Evolutionary conservation across 2,797 vertebrate genomes (phyloP).

Genomic region (Champsocephalus gunnari): DNA sequence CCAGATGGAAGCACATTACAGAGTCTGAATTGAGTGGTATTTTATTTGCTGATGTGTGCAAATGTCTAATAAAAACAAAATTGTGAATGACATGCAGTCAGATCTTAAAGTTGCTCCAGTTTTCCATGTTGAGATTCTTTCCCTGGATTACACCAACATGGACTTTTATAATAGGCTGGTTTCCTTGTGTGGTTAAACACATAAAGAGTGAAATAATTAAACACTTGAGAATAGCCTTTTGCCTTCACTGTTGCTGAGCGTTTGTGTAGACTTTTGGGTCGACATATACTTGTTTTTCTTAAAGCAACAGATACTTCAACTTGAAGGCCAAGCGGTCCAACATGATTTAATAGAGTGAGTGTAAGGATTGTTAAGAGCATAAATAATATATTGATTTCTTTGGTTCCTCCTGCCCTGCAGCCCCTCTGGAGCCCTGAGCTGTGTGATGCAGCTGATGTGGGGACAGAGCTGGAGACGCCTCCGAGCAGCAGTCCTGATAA

Average conservation of each 20-base stretch:
- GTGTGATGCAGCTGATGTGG: constrained; percentile 75
- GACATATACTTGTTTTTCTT: constrained; percentile 22
- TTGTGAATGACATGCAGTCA: constrained; percentile 54
- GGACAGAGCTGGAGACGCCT: constrained; percentile 80
- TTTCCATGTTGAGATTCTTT: constrained; percentile 37
- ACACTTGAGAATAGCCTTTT: constrained; percentile 52
- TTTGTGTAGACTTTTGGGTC: constrained; percentile 37
- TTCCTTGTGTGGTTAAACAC: constrained; percentile 35
- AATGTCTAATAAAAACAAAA: constrained; percentile 56
- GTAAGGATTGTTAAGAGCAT: constrained; percentile 64
- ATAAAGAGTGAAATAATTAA: constrained; percentile 57
- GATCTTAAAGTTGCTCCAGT: constrained; percentile 44
- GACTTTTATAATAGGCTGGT: constrained; percentile 33
- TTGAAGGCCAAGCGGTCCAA: constrained; percentile 27
- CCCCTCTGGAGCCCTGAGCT: constrained; percentile 91
- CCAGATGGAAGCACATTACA: constrained; percentile 79
- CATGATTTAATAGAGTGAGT: constrained; percentile 41
- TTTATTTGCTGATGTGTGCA: constrained; percentile 73
- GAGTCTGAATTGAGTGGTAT: constrained; percentile 64
- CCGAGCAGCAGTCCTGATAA: constrained; percentile 82
- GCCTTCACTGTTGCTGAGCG: constrained; percentile 17
- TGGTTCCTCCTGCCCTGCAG: constrained; percentile 84
- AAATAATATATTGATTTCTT: constrained; percentile 73
- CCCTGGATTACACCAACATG: constrained; percentile 23
- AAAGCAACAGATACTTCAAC: constrained; percentile 50